Conservation (phyloP, 2,888 invertebrate genomes). For the Protonemura montana region DNA sequence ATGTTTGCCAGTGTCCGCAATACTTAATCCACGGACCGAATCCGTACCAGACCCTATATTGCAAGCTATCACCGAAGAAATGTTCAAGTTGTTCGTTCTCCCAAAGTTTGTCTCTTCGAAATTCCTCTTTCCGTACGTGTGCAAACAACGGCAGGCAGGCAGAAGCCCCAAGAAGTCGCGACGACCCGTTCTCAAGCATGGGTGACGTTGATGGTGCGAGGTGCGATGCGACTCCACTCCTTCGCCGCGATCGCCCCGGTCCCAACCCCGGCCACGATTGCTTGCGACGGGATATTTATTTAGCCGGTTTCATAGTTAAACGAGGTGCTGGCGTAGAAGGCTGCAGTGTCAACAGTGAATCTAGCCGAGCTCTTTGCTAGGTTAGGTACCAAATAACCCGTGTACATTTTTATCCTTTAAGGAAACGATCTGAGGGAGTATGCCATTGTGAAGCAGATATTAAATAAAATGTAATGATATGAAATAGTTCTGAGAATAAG, state of each 20-base stretch:
- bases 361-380: not conserved
- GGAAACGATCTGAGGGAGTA: not conserved
- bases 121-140: conserved; percentile 24
- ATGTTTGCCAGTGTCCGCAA: not conserved
- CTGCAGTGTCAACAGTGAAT: conserved; percentile 38
- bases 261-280: no score
- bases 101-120: not conserved
- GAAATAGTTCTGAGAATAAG: not conserved
- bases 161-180: not conserved
- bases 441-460: not conserved
- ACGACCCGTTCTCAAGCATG: not conserved
- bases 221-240: not conserved
- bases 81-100: not conserved
- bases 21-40: not conserved
- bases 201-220: not conserved
- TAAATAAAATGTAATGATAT: conserved; percentile 9
- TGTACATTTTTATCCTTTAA: not conserved
- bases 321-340: conserved; percentile 30
- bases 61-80: not conserved
- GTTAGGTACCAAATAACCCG: not conserved
- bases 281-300: conserved; percentile 38
- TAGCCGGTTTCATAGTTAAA: conserved; percentile 32
- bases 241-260: no score
- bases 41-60: not conserved
- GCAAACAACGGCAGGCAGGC: conserved; percentile 22